Evolutionary conservation across 2,888 invertebrate genomes (phyloP).

Genomic region (Phragmatobia fuliginosa): DNA sequence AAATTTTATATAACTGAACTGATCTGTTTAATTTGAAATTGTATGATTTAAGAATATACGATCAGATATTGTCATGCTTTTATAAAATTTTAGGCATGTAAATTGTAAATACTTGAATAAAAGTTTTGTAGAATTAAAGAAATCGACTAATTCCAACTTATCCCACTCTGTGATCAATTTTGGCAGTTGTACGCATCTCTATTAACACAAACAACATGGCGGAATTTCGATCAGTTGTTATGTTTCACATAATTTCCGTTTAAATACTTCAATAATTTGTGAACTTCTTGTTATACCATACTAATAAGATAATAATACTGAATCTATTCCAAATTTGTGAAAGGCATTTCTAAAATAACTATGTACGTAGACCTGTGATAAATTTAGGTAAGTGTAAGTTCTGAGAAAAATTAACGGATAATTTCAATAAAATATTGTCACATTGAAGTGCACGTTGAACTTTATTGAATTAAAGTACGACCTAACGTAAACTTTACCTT

Average conservation of each 20-base stretch:
- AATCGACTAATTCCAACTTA: constrained; percentile 31
- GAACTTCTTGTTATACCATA: constrained; percentile 30
- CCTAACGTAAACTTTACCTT: constrained; percentile 28
- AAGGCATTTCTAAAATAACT: constrained; percentile 19
- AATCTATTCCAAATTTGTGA: constrained; percentile 19
- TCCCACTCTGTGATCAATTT: constrained; percentile 2
- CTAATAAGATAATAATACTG: constrained; percentile 18
- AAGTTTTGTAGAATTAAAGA: background rate
- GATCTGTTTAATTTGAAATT: background rate
- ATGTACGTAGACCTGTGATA: constrained; percentile 31
- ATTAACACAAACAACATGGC: constrained; percentile 80
- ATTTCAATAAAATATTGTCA: constrained; percentile 62
- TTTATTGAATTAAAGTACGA: constrained; percentile 64
- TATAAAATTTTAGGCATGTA: too few relatives aligned
- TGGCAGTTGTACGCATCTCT: constrained; percentile 24
- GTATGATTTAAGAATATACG: background rate
- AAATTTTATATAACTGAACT: background rate
- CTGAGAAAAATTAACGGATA: constrained; percentile 58
- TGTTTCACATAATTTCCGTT: constrained; percentile 46
- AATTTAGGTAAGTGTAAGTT: constrained; percentile 45
- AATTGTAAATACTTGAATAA: background rate
- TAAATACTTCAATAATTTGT: constrained; percentile 37
- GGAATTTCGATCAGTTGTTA: constrained; percentile 71
- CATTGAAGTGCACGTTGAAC: constrained; percentile 61
- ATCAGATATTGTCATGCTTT: background rate